Evolutionary conservation across 2,113 vertebrate species (phyloP).

Genomic region (Diadophis punctatus): DNA sequence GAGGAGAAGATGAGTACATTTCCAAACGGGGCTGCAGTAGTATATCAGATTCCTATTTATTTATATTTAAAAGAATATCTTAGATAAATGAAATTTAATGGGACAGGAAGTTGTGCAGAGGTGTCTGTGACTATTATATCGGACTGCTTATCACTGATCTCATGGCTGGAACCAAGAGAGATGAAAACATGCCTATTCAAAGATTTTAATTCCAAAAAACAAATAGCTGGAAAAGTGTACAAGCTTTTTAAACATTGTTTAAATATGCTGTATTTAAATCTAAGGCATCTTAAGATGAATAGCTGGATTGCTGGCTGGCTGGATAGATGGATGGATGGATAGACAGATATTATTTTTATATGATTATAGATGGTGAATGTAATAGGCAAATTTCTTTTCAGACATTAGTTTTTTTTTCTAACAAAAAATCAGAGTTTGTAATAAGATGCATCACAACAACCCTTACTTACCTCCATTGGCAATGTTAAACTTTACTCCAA

Average conservation of each 20-base stretch:
- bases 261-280: background rate
- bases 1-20: background rate
- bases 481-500: constrained; percentile 97
- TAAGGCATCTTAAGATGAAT: background rate
- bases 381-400: background rate
- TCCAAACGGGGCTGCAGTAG: background rate
- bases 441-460: background rate
- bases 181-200: background rate
- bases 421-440: background rate
- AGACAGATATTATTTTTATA: background rate
- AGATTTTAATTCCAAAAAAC: background rate
- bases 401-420: background rate
- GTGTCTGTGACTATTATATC: background rate
- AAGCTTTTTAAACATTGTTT: background rate
- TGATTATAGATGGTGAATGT: background rate
- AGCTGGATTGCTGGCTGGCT: background rate
- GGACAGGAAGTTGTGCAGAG: background rate
- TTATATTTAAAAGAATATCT: background rate
- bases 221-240: background rate
- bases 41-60: background rate
- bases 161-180: background rate
- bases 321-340: background rate
- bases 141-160: background rate
- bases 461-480: constrained; percentile 91
- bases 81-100: background rate